Percentiles rank a stretch among this genome's conserved stretches.
These are phyloP conservation scores for Epinephelus malabaricus DNA, from an alignment of 2,797 vertebrate genomes.

Conservation along the genomic window DNA sequence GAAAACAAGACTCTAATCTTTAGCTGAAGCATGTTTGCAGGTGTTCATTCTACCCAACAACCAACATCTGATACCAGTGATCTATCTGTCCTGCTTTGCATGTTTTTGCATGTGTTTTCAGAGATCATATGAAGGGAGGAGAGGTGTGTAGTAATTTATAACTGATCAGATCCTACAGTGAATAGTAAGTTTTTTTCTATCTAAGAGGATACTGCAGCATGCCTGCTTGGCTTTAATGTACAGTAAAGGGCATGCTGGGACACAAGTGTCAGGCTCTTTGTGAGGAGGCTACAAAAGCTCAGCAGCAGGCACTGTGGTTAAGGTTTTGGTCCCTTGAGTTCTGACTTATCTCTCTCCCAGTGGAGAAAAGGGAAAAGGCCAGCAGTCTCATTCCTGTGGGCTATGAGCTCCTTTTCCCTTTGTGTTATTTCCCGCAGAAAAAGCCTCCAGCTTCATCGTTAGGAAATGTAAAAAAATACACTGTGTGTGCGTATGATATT, in stretches of 20 bases:
- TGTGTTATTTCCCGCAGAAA: conserved; percentile 33
- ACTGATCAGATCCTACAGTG: conserved; percentile 28
- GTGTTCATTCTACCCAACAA: conserved; percentile 4
- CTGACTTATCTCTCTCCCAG: conserved; percentile 46
- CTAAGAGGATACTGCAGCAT: conserved; percentile 42
- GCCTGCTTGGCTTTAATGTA: conserved; percentile 39
- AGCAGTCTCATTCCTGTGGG: conserved; percentile 27
- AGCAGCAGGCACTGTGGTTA: conserved; percentile 31
- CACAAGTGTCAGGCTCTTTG: conserved; percentile 33
- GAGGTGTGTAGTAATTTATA: background rate
- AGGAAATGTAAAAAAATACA: conserved; percentile 28
- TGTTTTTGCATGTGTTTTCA: conserved; percentile 24
- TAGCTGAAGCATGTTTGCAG: background rate
- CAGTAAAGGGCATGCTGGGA: conserved; percentile 39
- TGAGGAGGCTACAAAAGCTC: conserved; percentile 32
- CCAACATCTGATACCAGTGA: background rate
- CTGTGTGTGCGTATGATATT: conserved; percentile 20
- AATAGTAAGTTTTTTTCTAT: conserved; percentile 54
- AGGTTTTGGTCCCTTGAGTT: conserved; percentile 40
- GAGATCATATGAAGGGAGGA: conserved; percentile 32
- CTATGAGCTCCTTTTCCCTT: conserved; percentile 4
- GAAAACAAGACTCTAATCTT: background rate
- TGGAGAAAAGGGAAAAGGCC: conserved; percentile 1
- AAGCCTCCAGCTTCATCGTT: conserved; percentile 26
- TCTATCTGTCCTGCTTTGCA: background rate